Base-by-base conservation (phyloP, 2,113 vertebrate genomes). In the Nymphicus hollandicus region DNA sequence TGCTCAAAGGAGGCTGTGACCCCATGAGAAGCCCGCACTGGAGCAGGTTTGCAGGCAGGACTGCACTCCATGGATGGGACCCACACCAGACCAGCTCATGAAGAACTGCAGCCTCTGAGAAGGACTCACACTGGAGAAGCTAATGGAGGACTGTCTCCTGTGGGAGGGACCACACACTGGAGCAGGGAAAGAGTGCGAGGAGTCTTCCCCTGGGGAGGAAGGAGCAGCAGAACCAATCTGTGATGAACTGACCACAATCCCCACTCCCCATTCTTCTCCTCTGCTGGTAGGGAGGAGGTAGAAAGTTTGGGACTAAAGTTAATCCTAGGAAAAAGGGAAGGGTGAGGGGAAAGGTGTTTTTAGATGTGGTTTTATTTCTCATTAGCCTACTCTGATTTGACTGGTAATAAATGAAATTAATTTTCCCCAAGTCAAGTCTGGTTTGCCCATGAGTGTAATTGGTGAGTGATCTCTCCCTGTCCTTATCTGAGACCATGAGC, bases 11-110 rank as follows among this genome's bases (percentile, higher is more conserved):
- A 76, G 16, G 24, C 44, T 49, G 35, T 20, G 41, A 39, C 19
- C 23, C 24, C 3, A 4, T 58, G 20, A 14, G 33, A 12, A 69
- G 33, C 8, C 15, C 3, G 1, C 0, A 1, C 39, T 63, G n/a
- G n/a, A 69, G 20, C 24, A 53, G 11, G 29, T 9, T 74, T 58
- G 33, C 27, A 33, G 43, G 52, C 49, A 82, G 23, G 18, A n/a
- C 23, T 41, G 44, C 13, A 28, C 11, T 12, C 44, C 2, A 0
- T 13, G 35, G 50, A 65, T 25, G 7, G 17, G 25, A 81, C 20
- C 25, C 31, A 35, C 3, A 0, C 15, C 28, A 20, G 31, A 73
- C 20, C 17, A 66, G 14, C 50, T 60, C 3, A 1, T 37, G 29
- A 35, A 72, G 58, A 88, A 58, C 35, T 56, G 60, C 11, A 65